Percentiles rank a stretch among this genome's conserved stretches.
Evolutionary conservation across 2,888 invertebrate species (phyloP).

Genomic region (Tribolium freemani): DNA sequence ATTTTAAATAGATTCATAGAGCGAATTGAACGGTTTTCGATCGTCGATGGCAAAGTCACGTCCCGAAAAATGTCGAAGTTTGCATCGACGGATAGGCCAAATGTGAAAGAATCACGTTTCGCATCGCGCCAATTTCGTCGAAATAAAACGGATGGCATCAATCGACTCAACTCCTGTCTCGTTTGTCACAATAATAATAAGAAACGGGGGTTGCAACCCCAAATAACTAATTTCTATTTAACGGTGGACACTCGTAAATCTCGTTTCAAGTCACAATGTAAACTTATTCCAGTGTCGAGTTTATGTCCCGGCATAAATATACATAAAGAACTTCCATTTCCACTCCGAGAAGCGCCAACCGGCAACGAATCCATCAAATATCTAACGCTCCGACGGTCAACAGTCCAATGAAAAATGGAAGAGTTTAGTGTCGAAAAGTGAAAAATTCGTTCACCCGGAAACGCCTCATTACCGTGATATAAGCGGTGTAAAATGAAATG

Average conservation of each 20-base stretch:
- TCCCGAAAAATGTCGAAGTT: slow-evolving; percentile 52
- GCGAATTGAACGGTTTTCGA: slow-evolving; percentile 28
- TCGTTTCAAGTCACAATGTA: too few species aligned
- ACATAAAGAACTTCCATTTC: slow-evolving; percentile 14
- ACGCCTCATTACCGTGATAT: slow-evolving; percentile 19
- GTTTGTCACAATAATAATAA: slow-evolving; percentile 34
- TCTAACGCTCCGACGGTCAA: neutral
- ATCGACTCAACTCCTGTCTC: slow-evolving; percentile 37
- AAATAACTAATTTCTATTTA: neutral
- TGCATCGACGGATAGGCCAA: slow-evolving; percentile 61
- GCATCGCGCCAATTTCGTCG: slow-evolving; percentile 50
- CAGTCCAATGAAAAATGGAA: slow-evolving; percentile 5
- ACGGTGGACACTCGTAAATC: neutral
- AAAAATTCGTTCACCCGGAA: slow-evolving; percentile 1
- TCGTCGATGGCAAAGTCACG: slow-evolving; percentile 40
- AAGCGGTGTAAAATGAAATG: slow-evolving; percentile 18
- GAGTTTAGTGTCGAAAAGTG: neutral
- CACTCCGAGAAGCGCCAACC: neutral
- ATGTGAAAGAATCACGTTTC: slow-evolving; percentile 65
- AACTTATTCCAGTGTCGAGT: neutral
- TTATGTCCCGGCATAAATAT: neutral
- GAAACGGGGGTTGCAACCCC: neutral
- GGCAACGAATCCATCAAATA: neutral
- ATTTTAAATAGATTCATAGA: slow-evolving; percentile 38
- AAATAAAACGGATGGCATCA: slow-evolving; percentile 55